Base-by-base conservation (phyloP, 2,888 invertebrate species). In the Lasioglossum zephyrum region DNA sequence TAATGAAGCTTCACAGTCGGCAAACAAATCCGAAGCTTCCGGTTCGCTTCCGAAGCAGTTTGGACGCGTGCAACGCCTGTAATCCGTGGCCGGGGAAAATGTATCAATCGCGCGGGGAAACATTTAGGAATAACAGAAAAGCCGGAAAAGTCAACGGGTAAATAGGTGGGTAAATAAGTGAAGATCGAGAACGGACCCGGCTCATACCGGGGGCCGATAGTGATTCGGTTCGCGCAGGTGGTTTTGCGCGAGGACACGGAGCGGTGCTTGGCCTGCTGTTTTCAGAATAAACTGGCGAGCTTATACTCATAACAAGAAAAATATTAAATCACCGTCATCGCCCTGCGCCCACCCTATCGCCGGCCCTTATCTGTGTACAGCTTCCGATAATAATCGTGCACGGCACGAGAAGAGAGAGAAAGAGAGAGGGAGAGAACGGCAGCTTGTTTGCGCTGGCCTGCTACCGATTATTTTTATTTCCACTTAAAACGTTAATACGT, bases 261-360 rank as follows among this genome's bases (percentile, higher is more conserved):
- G 88, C 90, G 87, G 88, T 91, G 90, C 91, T 91, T 90, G 82
- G 89, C 22, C 91, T 90, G 91, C 91, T 94, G 94, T 94, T 94
- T 94, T 94, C 93, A 93, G 93, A 94, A 92, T 91, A 94, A 94
- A 94, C 93, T 91, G 88, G 85, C 89, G 90, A 92, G 94, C 93
- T 94, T 94, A 94, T 93, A 94, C 93, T 94, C 93, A 94, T 93
- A 94, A 94, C 93, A 94, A 93, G 93, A 93, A 94, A 94, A 94
- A 93, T 94, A 94, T 94, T 94, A 94, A 94, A 94, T 93, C 93
- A 93, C 92, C 92, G 91, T 89, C 90, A 89, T 90, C 90, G 89
- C 84, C 77, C 87, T 86, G 78, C 72, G 75, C 85, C 49, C 76
- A 57, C 89, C 89, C 87, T 82, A 80, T 83, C 89, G 79, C 26